Base-by-base conservation (phyloP, 2,797 vertebrate genomes). In the Mionectes olivaceus region DNA sequence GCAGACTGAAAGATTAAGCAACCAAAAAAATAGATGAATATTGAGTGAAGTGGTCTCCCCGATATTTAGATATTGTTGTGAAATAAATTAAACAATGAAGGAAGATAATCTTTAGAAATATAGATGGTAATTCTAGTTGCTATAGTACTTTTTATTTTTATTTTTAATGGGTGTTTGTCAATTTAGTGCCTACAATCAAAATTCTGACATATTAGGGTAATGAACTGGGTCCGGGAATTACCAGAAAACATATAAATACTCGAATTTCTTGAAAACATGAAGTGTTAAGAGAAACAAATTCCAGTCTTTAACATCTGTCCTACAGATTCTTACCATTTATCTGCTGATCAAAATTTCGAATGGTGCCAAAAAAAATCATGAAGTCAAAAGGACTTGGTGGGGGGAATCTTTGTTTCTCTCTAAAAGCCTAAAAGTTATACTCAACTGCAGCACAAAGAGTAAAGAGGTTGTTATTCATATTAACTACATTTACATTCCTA, bases 401-500 rank as follows among this genome's bases (percentile, higher is more conserved):
- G 97, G 90, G 92, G 94, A 97, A 97, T 98, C 98, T 98, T 98
- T 98, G 98, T 98, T 98, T 98, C 97, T 98, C 97, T 97, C 97
- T 97, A 97, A 98, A 97, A 97, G 98, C 98, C 97, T 97, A 98
- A 98, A 99, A 99, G 98, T 98, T 98, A 98, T 98, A 98, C 98
- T 98, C 98, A 98, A 99, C 98, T 98, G 97, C 97, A 98, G 98
- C 97, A 98, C 97, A 98, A 98, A 98, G 98, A 98, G 98, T 98
- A 98, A 98, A 98, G 98, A 98, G 98, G 98, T 98, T 98, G 98
- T 98, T 98, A 98, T 98, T 98, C 98, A 98, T 98, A 98, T 98
- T 98, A 98, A 98, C 98, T 98, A 98, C 98, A 99, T 99, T 99
- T 99, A 98, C 98, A 99, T 99, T 99, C 98, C 98, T 98, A 98